These are phyloP conservation scores for Setipinna tenuifilis DNA, from an alignment of 2,797 vertebrate genomes.

Conservation along the genomic window DNA sequence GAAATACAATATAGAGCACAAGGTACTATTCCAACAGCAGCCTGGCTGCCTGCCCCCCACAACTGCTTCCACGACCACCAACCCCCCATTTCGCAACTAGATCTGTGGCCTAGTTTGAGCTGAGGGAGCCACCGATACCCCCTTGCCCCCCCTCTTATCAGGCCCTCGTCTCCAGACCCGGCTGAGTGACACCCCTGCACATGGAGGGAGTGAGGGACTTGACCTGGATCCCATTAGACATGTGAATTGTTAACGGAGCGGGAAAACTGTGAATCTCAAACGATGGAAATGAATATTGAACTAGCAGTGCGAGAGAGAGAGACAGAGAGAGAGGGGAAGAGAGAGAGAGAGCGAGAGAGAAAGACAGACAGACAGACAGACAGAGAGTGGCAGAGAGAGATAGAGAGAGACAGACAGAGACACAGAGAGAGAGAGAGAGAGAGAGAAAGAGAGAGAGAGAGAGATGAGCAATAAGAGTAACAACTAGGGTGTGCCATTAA, in stretches of 20 bases:
- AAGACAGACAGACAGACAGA: constrained; percentile 19
- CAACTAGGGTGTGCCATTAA: too few relatives aligned
- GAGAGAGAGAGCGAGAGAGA: constrained; percentile 32
- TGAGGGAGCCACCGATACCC: constrained; percentile 46
- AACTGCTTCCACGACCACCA: not conserved
- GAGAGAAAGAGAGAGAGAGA: too few relatives aligned
- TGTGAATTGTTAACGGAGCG: constrained; percentile 50
- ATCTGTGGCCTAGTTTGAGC: constrained; percentile 72
- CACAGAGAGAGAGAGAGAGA: too few relatives aligned
- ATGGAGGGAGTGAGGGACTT: constrained; percentile 44
- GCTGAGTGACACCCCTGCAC: too few relatives aligned
- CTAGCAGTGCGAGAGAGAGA: constrained; percentile 3
- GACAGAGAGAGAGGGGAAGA: constrained; percentile 26
- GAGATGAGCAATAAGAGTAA: too few relatives aligned
- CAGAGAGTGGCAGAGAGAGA: too few relatives aligned
- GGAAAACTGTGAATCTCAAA: constrained; percentile 31
- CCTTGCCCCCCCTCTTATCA: not conserved
- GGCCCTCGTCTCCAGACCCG: too few relatives aligned
- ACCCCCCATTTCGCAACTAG: constrained; percentile 44
- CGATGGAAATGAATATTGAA: constrained; percentile 48
- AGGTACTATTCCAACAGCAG: too few relatives aligned
- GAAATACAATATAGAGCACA: too few relatives aligned
- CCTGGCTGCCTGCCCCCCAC: not conserved
- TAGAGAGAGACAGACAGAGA: too few relatives aligned
- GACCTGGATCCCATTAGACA: constrained; percentile 60